Conservation (phyloP, 2,113 vertebrate species). For the Microcebus griseorufus region DNA sequence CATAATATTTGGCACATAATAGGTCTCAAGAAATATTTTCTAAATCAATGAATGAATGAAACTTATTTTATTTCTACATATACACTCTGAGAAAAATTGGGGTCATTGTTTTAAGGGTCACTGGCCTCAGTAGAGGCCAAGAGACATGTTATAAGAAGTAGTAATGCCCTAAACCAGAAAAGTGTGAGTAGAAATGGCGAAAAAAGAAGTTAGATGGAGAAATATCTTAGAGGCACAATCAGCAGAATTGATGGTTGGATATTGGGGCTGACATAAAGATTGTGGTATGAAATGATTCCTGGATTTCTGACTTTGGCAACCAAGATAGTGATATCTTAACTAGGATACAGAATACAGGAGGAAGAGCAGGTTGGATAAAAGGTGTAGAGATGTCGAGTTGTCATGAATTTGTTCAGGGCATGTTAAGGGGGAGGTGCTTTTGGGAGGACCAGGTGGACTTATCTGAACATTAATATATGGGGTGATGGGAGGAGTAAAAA, state of each 20-base stretch:
- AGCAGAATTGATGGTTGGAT: neutral
- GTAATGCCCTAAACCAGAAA: neutral
- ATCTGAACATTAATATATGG: neutral
- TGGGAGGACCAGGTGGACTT: neutral
- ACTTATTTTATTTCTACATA: neutral
- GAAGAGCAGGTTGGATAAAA: neutral
- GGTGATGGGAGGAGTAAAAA: neutral
- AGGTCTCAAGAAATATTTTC: neutral
- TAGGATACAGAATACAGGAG: neutral
- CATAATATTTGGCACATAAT: neutral
- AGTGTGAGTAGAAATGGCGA: neutral
- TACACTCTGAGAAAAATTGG: neutral
- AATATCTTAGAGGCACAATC: neutral
- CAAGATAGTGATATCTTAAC: neutral
- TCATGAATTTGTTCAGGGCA: neutral
- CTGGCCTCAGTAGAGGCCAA: neutral
- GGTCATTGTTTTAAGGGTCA: neutral
- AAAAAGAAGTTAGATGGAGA: neutral
- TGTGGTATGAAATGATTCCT: neutral
- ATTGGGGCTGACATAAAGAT: neutral
- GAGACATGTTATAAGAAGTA: neutral
- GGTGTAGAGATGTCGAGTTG: neutral
- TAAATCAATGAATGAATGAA: neutral
- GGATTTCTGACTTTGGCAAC: neutral
- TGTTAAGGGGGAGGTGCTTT: neutral